Percentiles rank a stretch among this genome's conserved stretches.
Conservation (phyloP, 2,113 vertebrate species). For the Lota lota region DNA sequence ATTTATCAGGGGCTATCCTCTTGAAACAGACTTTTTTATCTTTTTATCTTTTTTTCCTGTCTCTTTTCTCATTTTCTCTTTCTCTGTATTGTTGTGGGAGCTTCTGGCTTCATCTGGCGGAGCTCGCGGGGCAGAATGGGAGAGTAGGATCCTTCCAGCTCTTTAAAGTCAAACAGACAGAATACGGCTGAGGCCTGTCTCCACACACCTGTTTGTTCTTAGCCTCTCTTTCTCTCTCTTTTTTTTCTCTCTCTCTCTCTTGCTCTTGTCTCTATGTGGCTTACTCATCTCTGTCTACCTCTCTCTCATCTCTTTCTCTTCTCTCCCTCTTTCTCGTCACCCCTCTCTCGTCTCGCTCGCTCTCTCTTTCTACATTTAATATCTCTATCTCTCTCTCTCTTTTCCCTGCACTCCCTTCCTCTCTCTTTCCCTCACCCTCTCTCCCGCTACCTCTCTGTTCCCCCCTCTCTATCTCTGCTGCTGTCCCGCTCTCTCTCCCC, state of each 20-base stretch:
- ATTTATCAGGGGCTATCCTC: conserved; percentile 31
- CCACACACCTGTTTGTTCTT: too few species aligned
- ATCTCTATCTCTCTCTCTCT: too few species aligned
- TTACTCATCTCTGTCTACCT: conserved; percentile 33
- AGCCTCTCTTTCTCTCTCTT: too few species aligned
- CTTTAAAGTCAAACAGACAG: conserved; percentile 65
- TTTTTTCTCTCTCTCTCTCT: too few species aligned
- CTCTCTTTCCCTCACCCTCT: conserved; percentile 9
- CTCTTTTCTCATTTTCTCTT: conserved; percentile 14
- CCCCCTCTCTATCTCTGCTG: not conserved
- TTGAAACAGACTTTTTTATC: conserved; percentile 27
- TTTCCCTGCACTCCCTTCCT: too few species aligned
- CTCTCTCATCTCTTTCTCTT: conserved; percentile 24
- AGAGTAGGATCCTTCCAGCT: conserved; percentile 52
- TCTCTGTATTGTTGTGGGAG: conserved; percentile 40
- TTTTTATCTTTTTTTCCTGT: conserved; percentile 34
- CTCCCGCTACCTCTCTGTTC: conserved; percentile 28
- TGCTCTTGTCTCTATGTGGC: conserved; percentile 23
- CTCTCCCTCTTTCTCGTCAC: too few species aligned
- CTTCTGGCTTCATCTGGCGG: conserved; percentile 49
- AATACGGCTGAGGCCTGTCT: conserved; percentile 55
- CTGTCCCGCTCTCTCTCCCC: too few species aligned
- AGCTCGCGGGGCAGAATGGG: conserved; percentile 28
- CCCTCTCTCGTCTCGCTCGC: too few species aligned
- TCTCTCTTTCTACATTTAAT: too few species aligned